Conservation (phyloP, 2,888 invertebrate genomes). For the Archips crataeganus region DNA sequence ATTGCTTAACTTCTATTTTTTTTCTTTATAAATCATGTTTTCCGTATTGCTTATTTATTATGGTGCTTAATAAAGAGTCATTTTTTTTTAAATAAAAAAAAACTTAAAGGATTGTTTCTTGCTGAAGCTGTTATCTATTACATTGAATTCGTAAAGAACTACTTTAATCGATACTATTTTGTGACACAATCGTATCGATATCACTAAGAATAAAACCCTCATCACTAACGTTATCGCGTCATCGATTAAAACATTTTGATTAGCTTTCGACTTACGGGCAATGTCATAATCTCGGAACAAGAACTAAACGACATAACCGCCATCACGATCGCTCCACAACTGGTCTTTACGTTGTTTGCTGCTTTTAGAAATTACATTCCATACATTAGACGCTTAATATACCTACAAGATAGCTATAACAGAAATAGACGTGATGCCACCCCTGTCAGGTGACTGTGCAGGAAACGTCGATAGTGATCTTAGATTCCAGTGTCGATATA, state of each 20-base stretch:
- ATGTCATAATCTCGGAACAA: conserved; percentile 78
- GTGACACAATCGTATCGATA: conserved; percentile 47
- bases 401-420: conserved; percentile 72
- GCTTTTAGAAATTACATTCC: conserved; percentile 81
- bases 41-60: too few relatives aligned
- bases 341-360: conserved; percentile 67
- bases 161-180: not conserved
- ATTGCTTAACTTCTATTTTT: too few relatives aligned
- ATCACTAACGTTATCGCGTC: conserved; percentile 80
- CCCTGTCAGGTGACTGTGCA: conserved; percentile 84
- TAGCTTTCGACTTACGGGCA: conserved; percentile 84
- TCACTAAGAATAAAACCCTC: conserved; percentile 55
- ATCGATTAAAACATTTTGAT: conserved; percentile 86
- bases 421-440: conserved; percentile 83
- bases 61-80: too few relatives aligned
- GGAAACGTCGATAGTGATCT: conserved; percentile 79
- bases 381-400: conserved; percentile 77
- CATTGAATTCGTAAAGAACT: not conserved
- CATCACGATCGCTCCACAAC: conserved; percentile 68
- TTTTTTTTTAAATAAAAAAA: too few relatives aligned
- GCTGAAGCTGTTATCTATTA: not conserved
- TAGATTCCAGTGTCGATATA: conserved; percentile 79
- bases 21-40: too few relatives aligned
- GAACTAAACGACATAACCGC: conserved; percentile 74
- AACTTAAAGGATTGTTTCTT: too few relatives aligned